Evolutionary conservation across 2,113 vertebrate species (phyloP).

Genomic region (Silurus glanis): DNA sequence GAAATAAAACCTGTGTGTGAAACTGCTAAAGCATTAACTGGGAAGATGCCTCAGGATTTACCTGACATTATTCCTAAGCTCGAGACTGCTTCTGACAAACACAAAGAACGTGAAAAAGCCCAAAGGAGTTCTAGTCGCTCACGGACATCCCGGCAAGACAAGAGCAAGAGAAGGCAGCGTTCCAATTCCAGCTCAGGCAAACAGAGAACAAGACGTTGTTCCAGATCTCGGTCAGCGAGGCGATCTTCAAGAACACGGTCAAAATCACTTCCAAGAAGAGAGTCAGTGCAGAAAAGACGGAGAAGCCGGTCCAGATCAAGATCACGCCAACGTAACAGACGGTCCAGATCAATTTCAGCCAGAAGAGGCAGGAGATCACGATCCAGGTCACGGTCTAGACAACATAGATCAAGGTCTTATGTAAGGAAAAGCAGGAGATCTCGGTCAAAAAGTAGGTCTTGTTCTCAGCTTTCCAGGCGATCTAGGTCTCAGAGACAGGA

Average conservation of each 20-base stretch:
- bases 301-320: slow-evolving; percentile 42
- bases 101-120: not conserved
- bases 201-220: slow-evolving; percentile 60
- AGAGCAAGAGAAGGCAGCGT: slow-evolving; percentile 22
- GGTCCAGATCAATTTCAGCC: slow-evolving; percentile 55
- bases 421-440: slow-evolving; percentile 34
- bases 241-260: slow-evolving; percentile 40
- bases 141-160: slow-evolving; percentile 29
- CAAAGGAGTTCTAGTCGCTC: slow-evolving; percentile 46
- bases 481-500: slow-evolving; percentile 30
- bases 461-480: slow-evolving; percentile 37
- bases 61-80: slow-evolving; percentile 72
- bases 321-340: slow-evolving; percentile 37
- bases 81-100: slow-evolving; percentile 53
- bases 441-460: slow-evolving; percentile 47
- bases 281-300: slow-evolving; percentile 1
- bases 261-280: slow-evolving; percentile 39
- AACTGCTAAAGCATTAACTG: slow-evolving; percentile 22
- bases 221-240: slow-evolving; percentile 45
- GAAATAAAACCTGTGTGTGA: slow-evolving; percentile 40
- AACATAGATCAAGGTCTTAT: slow-evolving; percentile 45
- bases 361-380: slow-evolving; percentile 38
- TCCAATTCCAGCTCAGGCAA: slow-evolving; percentile 59
- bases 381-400: slow-evolving; percentile 52
- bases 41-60: slow-evolving; percentile 57